A percentile compares a stretch with the other conserved stretches of the same genome.
These are phyloP conservation scores for Oceanites oceanicus DNA, from an alignment of 2,113 vertebrate species.

Conservation along the genomic window DNA sequence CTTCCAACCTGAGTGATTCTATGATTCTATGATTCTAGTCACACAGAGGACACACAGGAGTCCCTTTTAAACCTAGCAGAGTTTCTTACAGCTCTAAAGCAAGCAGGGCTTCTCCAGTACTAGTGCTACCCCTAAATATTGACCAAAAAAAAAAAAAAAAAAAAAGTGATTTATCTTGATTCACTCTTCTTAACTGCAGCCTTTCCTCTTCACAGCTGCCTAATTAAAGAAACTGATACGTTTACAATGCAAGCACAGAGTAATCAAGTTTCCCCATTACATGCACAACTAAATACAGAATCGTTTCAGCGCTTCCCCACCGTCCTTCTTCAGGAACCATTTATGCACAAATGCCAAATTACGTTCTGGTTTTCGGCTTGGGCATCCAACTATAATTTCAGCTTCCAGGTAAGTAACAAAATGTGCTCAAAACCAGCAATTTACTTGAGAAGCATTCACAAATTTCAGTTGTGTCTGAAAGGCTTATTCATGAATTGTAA, in stretches of 20 bases:
- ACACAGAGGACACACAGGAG: accelerated
- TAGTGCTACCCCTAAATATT: background rate
- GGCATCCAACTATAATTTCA: background rate
- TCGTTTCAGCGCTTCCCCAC: background rate
- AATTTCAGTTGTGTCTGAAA: background rate
- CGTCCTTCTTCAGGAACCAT: background rate
- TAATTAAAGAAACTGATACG: background rate
- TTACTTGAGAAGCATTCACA: background rate
- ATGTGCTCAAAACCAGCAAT: constrained; percentile 10
- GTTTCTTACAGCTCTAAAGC: background rate
- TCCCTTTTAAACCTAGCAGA: background rate
- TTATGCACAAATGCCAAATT: background rate
- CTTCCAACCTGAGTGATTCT: too few species aligned
- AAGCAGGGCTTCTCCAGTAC: background rate
- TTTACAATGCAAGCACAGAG: background rate
- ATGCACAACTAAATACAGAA: background rate
- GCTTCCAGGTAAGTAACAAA: background rate
- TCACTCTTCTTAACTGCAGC: background rate
- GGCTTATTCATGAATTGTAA: background rate
- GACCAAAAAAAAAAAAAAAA: background rate
- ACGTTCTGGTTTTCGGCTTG: background rate
- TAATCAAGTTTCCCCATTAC: background rate
- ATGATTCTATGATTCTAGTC: too few species aligned
- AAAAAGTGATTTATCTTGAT: background rate
- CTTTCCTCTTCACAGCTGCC: background rate